Base-by-base conservation (phyloP, 2,113 vertebrate species). In the Actenoides hombroni region DNA sequence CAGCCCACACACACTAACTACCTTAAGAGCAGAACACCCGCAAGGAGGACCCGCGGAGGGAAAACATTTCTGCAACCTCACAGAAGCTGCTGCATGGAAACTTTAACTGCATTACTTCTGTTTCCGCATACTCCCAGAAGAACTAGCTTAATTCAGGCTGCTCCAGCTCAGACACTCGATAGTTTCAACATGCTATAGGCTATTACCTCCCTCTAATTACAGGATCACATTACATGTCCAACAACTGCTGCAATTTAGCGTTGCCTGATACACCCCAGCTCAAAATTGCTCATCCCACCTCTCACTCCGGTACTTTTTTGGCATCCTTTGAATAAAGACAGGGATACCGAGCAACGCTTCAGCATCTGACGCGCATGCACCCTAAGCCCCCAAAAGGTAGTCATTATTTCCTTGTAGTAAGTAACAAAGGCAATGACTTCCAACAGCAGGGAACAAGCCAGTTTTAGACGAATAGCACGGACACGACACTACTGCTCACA, bases 121-220 rank as follows among this genome's bases (percentile, higher is more conserved):
- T 46, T 80, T 71, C 65, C 73, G 59, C 73, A 88, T 51, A 85
- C 90, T 81, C 48, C 79, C 85, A 80, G 83, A 89, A 92, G 49
- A 96, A 90, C 67, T 35, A 59, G 69, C 29, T 94, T 71, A 90
- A 88, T 46, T 73, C 46, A 93, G 70, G 46, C 44, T 31, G 39
- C 53, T 94, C 88, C 83, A 91, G 84, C 33, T 61, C 88, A 94
- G 98, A 97, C 86, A 98, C 75, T 83, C 26, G 29, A 98, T 93
- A 94, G 92, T 87, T 94, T 92, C 89, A 97, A 95, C 91, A 96
- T 3, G 48, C 88, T 92, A 95, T 8, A 71, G 86, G 71, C 87
- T 86, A 95, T 93, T 96, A 95, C 86, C 95, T 94, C 70, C 49
- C 84, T 96, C 97, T 98, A 98, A 98, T 97, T 97, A 98, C 82